Percentiles rank a stretch among this genome's conserved stretches.
Evolutionary conservation across 2,797 vertebrate species (phyloP).

Genomic region (Euphonia xanthogaster): DNA sequence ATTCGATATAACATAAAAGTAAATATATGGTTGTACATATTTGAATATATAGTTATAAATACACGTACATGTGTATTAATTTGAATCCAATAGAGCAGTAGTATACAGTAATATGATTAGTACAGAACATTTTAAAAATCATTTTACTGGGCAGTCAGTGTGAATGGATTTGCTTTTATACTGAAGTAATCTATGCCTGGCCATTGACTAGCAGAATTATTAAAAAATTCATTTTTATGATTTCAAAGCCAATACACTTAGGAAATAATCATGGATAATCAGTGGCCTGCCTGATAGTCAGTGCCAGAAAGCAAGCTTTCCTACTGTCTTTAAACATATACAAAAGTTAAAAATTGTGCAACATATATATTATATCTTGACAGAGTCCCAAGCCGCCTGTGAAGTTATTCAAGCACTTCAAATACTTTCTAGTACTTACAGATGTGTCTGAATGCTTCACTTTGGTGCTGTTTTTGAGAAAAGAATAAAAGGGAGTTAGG

Average conservation of each 20-base stretch:
- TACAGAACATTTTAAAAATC: background rate
- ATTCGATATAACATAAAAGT: background rate
- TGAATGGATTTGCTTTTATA: background rate
- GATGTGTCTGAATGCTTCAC: background rate
- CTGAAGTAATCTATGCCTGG: background rate
- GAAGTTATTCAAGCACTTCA: background rate
- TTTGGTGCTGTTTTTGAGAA: conserved; percentile 3
- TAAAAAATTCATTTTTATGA: background rate
- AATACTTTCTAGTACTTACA: conserved; percentile 42
- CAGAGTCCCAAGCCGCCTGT: background rate
- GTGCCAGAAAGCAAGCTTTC: background rate
- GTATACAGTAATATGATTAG: background rate
- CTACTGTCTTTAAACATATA: background rate
- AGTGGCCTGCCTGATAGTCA: background rate
- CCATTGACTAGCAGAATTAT: background rate
- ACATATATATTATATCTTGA: background rate
- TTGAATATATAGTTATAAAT: background rate
- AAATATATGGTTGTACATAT: background rate
- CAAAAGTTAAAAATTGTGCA: background rate
- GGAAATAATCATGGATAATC: background rate
- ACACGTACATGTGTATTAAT: background rate
- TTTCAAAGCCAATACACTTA: background rate
- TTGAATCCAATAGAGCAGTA: background rate
- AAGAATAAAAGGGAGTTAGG: background rate
- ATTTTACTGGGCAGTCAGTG: background rate